phyloP scores from a whole-genome alignment of 2,888 invertebrate species.

The Bedellia somnulentella region DNA sequence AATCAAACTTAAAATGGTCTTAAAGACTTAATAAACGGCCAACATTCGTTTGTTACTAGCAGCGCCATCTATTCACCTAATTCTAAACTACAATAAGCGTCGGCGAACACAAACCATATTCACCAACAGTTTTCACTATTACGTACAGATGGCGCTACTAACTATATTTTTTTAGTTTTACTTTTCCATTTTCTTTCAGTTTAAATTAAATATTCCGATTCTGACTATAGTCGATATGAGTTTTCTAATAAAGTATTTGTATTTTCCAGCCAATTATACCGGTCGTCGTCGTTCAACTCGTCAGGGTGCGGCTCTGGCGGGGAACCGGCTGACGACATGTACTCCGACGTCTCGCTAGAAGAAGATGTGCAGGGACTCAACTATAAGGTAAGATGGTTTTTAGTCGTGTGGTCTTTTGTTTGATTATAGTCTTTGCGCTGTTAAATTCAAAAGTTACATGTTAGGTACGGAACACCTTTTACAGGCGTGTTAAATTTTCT shows the following conservation, averaged over 20 bases:
- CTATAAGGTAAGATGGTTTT: conserved; percentile 88
- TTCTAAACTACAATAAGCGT: conserved; percentile 6
- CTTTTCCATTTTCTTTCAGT: too few species aligned
- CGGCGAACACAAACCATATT: background rate
- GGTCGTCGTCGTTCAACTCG: conserved; percentile 91
- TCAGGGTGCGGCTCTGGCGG: conserved; percentile 90
- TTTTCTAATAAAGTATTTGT: too few species aligned
- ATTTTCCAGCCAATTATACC: conserved; percentile 80
- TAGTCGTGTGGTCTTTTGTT: too few species aligned
- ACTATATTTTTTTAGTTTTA: too few species aligned
- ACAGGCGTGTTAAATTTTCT: too few species aligned
- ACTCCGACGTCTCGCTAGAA: conserved; percentile 88
- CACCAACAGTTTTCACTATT: background rate
- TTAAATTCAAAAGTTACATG: too few species aligned
- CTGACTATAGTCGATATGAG: too few species aligned
- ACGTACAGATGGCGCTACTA: conserved; percentile 19
- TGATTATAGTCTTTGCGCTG: too few species aligned
- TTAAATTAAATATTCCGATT: too few species aligned
- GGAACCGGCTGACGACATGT: conserved; percentile 93
- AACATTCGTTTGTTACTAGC: background rate
- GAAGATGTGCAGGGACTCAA: conserved; percentile 94
- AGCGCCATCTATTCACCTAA: conserved; percentile 25
- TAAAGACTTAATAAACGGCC: too few species aligned
- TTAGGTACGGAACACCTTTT: too few species aligned
- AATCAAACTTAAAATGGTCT: too few species aligned